Evolutionary conservation across 2,113 vertebrate species (phyloP).

Genomic region (Empidonax alnorum): DNA sequence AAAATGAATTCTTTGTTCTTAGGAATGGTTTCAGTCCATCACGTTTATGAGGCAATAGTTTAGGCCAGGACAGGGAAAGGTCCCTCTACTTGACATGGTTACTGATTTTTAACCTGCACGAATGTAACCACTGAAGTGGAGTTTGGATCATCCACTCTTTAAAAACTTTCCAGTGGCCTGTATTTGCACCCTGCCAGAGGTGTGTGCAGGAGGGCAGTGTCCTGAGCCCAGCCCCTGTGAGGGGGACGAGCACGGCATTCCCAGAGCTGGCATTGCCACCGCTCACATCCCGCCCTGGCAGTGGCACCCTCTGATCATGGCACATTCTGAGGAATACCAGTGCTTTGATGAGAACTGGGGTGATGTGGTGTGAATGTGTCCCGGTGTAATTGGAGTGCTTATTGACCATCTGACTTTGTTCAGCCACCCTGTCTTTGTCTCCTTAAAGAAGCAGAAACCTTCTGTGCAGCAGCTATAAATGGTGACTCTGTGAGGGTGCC

Average conservation of each 20-base stretch:
- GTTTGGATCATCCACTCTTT: neutral
- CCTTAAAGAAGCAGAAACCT: neutral
- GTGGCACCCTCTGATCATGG: neutral
- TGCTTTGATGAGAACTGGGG: neutral
- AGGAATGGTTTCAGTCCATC: neutral
- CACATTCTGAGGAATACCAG: neutral
- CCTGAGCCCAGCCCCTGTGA: neutral
- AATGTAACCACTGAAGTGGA: neutral
- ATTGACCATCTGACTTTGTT: neutral
- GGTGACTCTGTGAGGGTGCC: neutral
- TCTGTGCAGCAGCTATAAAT: neutral
- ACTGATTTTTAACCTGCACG: neutral
- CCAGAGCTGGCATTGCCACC: neutral
- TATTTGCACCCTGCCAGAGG: neutral
- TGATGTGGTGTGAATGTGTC: neutral
- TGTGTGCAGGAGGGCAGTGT: neutral
- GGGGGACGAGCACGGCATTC: neutral
- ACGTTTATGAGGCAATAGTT: neutral
- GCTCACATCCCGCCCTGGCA: neutral
- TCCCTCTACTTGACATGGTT: neutral
- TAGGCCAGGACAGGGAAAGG: neutral
- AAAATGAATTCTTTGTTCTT: neutral
- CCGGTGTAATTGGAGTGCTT: neutral
- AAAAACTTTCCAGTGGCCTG: neutral
- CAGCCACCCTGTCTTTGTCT: neutral